phyloP scores from a whole-genome alignment of 2,113 vertebrate genomes.

The Callospermophilus lateralis region DNA sequence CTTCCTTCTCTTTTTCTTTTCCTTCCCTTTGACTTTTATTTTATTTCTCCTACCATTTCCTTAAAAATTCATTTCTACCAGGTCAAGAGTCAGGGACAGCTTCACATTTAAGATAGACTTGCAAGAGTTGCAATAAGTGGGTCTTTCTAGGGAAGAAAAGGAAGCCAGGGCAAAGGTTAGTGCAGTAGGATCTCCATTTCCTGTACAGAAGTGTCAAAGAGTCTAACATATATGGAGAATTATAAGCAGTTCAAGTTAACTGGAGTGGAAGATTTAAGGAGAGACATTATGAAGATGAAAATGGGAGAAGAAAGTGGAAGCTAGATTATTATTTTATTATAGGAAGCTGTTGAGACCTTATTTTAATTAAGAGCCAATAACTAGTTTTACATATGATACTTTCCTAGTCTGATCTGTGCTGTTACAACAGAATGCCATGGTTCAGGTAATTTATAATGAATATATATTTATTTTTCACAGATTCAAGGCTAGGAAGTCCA shows the following conservation, averaged over 20 bases:
- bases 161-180: background rate
- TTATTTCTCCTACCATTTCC: background rate
- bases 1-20: background rate
- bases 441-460: no score
- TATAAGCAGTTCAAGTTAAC: background rate
- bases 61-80: background rate
- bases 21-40: background rate
- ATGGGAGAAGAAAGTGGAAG: background rate
- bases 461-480: background rate
- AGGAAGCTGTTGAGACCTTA: background rate
- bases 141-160: background rate
- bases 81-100: background rate
- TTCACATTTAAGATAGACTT: background rate
- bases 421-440: background rate
- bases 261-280: background rate
- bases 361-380: background rate
- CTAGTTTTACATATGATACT: background rate
- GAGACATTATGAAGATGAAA: background rate
- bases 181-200: background rate
- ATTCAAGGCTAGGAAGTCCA: background rate
- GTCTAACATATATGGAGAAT: background rate
- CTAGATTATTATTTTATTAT: background rate
- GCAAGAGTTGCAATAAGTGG: background rate
- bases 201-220: background rate
- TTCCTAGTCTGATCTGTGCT: background rate